Percentiles rank a stretch among this genome's conserved stretches.
Conservation (phyloP, 2,888 invertebrate species). For the Cremastinae sp. region DNA sequence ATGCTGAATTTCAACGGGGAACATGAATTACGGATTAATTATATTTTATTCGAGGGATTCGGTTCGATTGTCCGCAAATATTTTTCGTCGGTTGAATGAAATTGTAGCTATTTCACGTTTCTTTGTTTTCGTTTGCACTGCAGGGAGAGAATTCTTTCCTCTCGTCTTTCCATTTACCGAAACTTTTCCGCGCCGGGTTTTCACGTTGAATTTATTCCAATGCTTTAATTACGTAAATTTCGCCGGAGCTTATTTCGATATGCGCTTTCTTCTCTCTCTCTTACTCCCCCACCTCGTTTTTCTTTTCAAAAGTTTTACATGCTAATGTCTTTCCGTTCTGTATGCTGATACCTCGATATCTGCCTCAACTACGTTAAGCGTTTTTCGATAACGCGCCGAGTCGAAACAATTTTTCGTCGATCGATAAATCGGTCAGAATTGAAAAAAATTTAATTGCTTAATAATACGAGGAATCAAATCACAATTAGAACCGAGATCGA, state of each 20-base stretch:
- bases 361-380: background rate
- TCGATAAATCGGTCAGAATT: background rate
- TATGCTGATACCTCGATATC: conserved; percentile 38
- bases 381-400: conserved; percentile 3
- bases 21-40: too few relatives aligned
- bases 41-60: too few relatives aligned
- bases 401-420: conserved; percentile 4
- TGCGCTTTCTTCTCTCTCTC: background rate
- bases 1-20: too few relatives aligned
- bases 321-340: conserved; percentile 42
- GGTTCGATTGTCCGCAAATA: too few relatives aligned
- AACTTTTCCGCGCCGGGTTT: conserved; percentile 13
- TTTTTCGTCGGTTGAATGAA: too few relatives aligned
- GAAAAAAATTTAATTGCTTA: background rate
- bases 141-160: background rate
- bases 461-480: too few relatives aligned
- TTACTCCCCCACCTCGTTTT: background rate
- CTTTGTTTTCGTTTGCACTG: background rate
- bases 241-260: conserved; percentile 19
- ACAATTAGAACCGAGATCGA: too few relatives aligned
- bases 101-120: too few relatives aligned
- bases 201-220: conserved; percentile 17
- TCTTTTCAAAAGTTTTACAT: conserved; percentile 19
- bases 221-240: conserved; percentile 42
- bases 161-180: conserved; percentile 8